Base-by-base conservation (phyloP, 37 sponge, comb jelly and placozoan genomes). In the Halichondria panicea region DNA sequence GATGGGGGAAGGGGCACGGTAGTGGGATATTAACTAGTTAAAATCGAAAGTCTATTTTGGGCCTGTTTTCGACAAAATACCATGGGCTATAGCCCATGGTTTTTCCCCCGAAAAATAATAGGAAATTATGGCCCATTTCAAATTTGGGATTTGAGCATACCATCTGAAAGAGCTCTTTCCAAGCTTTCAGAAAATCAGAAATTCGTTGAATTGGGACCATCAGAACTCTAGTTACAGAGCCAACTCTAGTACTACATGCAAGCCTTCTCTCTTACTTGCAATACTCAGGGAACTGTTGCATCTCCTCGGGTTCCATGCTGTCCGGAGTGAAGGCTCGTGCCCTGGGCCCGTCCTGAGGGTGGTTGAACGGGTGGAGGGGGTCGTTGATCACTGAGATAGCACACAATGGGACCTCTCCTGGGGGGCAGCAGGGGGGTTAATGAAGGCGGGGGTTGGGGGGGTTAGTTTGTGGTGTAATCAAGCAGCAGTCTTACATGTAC, bases 281-380 rank as follows among this genome's bases (percentile, higher is more conserved):
- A 40, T 80, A 93, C 72, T 86, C 83, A 24, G 91, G 91, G 67
- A 94, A 94, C 21, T 81, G 78, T 31, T 67, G 38, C 15, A 68
- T 75, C 71, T 94, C 95, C 35, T 84, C 88, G 12, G 55, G 76
- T 24, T 85, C 91, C 91, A 94, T 84, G 43, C 76, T 79, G 59
- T 94, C 95, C 45, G 95, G 95, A 57, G 91, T 87, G 74, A 94
- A 94, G 48, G 91, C 91, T 31, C 79, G 60, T 15, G 91, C 95
- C 55, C 91, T 74, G 36, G 87, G 90, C 15, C 91, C 91, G 65
- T 89, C 90, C 25, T 86, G 77, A 12, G 91, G 95, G 58, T 84
- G 88, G 66, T 94, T 87, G 78, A 94, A 94, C 15, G 91, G 95
- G 24, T 94, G 87, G 36, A 90, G 81, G 36, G 75, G 70, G 56